Evolutionary conservation across 2,797 vertebrate genomes (phyloP).

Genomic region (Lithobates pipiens): DNA sequence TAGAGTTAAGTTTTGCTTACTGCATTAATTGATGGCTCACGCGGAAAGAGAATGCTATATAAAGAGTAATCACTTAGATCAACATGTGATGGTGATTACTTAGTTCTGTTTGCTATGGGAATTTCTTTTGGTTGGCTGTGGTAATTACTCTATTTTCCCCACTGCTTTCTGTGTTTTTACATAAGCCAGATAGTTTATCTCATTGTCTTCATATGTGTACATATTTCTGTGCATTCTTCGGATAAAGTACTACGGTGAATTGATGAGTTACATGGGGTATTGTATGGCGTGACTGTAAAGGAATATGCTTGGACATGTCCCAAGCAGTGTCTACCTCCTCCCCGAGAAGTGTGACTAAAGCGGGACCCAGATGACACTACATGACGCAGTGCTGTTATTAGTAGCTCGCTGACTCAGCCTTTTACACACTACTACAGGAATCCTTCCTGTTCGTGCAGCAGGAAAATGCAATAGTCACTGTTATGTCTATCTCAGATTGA

Average conservation of each 20-base stretch:
- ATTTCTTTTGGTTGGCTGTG: no score
- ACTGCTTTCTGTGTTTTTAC: no score
- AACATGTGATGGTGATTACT: no score
- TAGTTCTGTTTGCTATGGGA: no score
- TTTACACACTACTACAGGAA: conserved; percentile 28
- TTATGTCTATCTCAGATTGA: not conserved
- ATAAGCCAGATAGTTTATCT: no score
- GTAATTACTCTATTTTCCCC: no score
- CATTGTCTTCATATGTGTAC: no score
- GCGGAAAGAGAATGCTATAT: no score
- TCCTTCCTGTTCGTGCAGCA: not conserved
- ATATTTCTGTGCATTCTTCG: no score
- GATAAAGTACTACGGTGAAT: not conserved
- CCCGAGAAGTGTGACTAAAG: conserved; percentile 48
- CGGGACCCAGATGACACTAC: conserved; percentile 33
- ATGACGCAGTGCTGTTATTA: conserved; percentile 17
- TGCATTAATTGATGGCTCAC: no score
- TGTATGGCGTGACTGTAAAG: conserved; percentile 3
- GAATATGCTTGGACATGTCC: conserved; percentile 55
- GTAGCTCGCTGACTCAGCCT: conserved; percentile 54
- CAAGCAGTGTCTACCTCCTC: conserved; percentile 18
- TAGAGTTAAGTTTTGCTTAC: no score
- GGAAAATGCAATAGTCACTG: not conserved
- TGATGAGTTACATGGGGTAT: not conserved
- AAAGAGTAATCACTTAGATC: no score